Evolutionary conservation across 2,113 vertebrate species (phyloP).

Genomic region (Pithys albifrons): DNA sequence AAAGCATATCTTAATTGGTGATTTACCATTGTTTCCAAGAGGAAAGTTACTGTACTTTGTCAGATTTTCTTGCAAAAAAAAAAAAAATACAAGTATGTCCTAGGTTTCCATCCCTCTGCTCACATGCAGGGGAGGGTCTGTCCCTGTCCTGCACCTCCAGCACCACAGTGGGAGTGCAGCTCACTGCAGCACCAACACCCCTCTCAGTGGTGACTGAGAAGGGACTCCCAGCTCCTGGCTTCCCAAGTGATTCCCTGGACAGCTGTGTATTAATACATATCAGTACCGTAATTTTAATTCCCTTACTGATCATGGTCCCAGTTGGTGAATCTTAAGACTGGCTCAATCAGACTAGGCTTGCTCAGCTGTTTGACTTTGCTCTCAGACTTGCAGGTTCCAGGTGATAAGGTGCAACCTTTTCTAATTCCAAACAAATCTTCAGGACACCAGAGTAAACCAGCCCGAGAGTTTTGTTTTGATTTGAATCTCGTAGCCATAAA

Average conservation of each 20-base stretch:
- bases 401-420: conserved; percentile 36
- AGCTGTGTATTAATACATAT: neutral
- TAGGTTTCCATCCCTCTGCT: neutral
- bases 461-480: conserved; percentile 35
- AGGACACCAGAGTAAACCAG: conserved; percentile 54
- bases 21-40: neutral
- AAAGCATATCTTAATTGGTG: neutral
- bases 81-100: neutral
- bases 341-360: conserved; percentile 73
- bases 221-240: neutral
- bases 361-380: conserved; percentile 63
- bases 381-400: conserved; percentile 28
- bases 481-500: conserved; percentile 62
- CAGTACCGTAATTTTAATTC: neutral
- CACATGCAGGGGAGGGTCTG: neutral
- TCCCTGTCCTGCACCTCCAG: neutral
- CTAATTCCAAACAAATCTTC: conserved; percentile 9
- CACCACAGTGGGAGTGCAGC: neutral
- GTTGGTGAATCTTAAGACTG: conserved; percentile 42
- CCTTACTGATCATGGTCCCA: neutral
- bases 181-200: neutral
- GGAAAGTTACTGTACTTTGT: neutral
- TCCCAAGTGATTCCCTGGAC: neutral
- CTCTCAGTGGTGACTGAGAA: neutral
- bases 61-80: neutral